Evolutionary conservation across 2,888 invertebrate genomes (phyloP), one percentile per base, ranked within the genome.

Genomic region (Cataglyphis altisquamis): DNA sequence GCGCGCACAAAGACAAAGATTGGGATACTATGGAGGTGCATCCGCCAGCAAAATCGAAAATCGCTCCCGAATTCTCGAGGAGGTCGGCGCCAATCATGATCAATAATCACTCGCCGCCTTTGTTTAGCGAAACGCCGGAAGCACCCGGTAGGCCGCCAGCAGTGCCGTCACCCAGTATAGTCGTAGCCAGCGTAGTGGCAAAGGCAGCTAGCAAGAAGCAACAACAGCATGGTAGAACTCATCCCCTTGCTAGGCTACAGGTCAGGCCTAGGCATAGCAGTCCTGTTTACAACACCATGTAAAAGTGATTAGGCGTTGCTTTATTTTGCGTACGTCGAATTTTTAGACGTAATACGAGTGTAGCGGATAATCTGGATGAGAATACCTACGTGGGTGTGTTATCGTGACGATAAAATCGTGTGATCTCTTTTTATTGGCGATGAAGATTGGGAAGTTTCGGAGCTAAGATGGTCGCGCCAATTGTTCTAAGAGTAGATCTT

Each of bases 281-380:
- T 96, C 96, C 97, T 94, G 97, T 98, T 95, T 98, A 98, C 95
- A 98, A 98, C 96, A 98, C 98, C 94, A 98, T 98, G 98, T 98
- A 97, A 97, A 77, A 41, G 64, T 39, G 25, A 36, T 52, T 52
- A 29, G n/a, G n/a, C 39, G 52, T 66, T n/a, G 67, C 6, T 52
- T 8, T 12, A 39, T 55, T 55, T 60, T 32, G 57, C 21, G 63
- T 41, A 57, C 25, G 55, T 52, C 48, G 66, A 60, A 39, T 68
- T 78, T 41, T 57, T 55, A 48, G 18, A 48, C 73, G 73, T 18
- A 21, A 74, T 67, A n/a, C 64, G 83, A 39, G 60, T 36, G 36
- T 63, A 41, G 48, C 62, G 66, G 67, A 64, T 81, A 84, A 87
- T 82, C 36, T 64, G 84, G 70, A 66, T 66, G 81, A 75, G 70